Evolutionary conservation across 2,888 invertebrate genomes (phyloP), one percentile per base, ranked within the genome.

Genomic region (Nematopogon swammerdamellus): DNA sequence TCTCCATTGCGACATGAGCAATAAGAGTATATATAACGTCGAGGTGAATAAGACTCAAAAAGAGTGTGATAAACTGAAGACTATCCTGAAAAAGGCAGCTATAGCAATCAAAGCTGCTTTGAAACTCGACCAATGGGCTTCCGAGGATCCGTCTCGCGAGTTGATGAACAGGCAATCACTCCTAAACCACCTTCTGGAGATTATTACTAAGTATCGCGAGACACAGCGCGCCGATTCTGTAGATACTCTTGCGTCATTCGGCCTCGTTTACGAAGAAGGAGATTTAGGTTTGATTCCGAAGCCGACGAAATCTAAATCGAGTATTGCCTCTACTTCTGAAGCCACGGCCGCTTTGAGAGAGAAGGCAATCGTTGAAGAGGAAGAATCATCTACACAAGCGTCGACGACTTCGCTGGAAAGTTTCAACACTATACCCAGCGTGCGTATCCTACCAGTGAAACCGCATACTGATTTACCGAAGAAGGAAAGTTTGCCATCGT

Each of bases 281-380:
- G 86, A 86, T 62, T 79, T 87, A 51, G 88, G 88, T 8, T 86
- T 88, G 55, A 70, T 87, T 53, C 86, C 86, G 0, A 84, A 83
- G 58, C 57, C 63, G 17, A 44, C 52, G 18, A 45, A 54, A 16
- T 74, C 68, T 50, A 71, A 65, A 53, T 58, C 67, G 1, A 46
- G 55, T 4, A 19, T 52, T 36, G 57, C 63, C 3, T 49, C 62
- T 2, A 52, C 56, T 29, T 14, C 11, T 36, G 11, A 8, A 53
- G 4, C 60, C 63, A 1, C n/a, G 51, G 6, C n/a, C 18, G 25
- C 18, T 20, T 18, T 5, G 4, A 20, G 3, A 36, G 36, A 36
- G n/a, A 36, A 14, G n/a, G 8, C 3, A 14, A 36, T 36, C n/a
- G 36, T 36, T 4, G 36, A 36, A 36, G 36, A 36, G 14, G 36